phyloP scores from a whole-genome alignment of 1,140 invertebrate genomes.

The Drosophila lini region DNA sequence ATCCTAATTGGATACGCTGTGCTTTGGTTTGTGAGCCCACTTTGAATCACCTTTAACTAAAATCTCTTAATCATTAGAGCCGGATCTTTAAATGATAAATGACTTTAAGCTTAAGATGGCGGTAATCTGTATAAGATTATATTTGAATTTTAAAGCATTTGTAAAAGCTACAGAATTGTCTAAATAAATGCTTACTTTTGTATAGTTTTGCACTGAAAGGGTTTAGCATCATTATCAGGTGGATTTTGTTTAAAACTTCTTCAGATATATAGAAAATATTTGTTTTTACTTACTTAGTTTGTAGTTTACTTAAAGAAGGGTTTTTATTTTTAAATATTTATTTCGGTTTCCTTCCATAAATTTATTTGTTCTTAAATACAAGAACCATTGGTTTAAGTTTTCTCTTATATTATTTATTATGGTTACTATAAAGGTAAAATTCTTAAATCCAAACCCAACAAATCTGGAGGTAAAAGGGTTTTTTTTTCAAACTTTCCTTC shows the following conservation, averaged over 20 bases:
- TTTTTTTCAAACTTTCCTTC: too few relatives aligned
- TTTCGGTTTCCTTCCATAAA: too few relatives aligned
- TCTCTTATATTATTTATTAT: too few relatives aligned
- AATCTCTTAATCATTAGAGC: conserved; percentile 1
- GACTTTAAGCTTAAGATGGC: neutral
- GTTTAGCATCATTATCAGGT: conserved; percentile 1
- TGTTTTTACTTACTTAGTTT: too few relatives aligned
- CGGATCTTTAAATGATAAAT: conserved; percentile 18
- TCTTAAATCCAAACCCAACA: neutral
- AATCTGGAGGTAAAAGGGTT: too few relatives aligned
- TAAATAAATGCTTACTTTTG: neutral
- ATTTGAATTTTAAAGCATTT: neutral
- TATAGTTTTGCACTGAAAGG: neutral
- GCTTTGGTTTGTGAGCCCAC: neutral
- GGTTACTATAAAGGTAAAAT: too few relatives aligned
- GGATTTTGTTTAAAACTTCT: neutral
- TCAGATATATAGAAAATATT: neutral
- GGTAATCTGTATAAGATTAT: conserved; percentile 3
- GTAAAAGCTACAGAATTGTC: neutral
- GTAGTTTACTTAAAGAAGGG: too few relatives aligned
- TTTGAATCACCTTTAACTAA: neutral
- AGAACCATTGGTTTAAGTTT: neutral
- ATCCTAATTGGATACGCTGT: neutral
- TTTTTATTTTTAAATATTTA: too few relatives aligned
- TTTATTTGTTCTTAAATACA: neutral